These are phyloP conservation scores for Drosophila meridiana DNA, from an alignment of 2,888 invertebrate species.

Conservation along the genomic window DNA sequence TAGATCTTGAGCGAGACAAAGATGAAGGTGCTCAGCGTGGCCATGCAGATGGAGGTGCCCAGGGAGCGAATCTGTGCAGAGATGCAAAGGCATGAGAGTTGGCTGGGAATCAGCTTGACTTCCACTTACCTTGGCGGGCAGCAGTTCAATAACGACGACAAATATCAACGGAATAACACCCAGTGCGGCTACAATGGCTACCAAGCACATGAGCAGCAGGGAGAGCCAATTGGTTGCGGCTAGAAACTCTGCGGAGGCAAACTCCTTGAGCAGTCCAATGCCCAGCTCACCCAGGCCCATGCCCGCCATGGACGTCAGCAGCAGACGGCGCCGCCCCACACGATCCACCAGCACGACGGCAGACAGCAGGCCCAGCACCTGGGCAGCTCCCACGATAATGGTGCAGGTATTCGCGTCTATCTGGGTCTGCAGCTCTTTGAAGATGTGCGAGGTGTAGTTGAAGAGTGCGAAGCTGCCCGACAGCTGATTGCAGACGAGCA, in stretches of 20 bases:
- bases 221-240: constrained; percentile 71
- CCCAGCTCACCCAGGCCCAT: constrained; percentile 69
- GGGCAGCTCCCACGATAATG: constrained; percentile 75
- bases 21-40: constrained; percentile 69
- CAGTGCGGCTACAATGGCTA: constrained; percentile 67
- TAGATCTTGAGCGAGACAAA: constrained; percentile 79
- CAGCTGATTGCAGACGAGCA: constrained; percentile 72
- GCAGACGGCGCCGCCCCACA: constrained; percentile 70
- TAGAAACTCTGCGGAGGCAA: constrained; percentile 54
- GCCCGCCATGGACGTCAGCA: constrained; percentile 69
- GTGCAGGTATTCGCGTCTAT: constrained; percentile 75
- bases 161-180: constrained; percentile 78
- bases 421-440: constrained; percentile 63
- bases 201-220: constrained; percentile 69
- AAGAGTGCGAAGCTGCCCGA: constrained; percentile 78
- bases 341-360: constrained; percentile 73
- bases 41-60: constrained; percentile 75
- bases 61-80: constrained; percentile 75
- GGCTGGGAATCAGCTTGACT: not conserved
- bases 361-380: constrained; percentile 70
- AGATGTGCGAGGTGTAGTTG: constrained; percentile 80
- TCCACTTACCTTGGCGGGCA: constrained; percentile 77
- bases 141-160: constrained; percentile 75
- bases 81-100: not conserved
- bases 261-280: constrained; percentile 67